These are phyloP conservation scores for Myrmophylax atrothorax DNA, from an alignment of 2,113 vertebrate genomes.

Conservation along the genomic window DNA sequence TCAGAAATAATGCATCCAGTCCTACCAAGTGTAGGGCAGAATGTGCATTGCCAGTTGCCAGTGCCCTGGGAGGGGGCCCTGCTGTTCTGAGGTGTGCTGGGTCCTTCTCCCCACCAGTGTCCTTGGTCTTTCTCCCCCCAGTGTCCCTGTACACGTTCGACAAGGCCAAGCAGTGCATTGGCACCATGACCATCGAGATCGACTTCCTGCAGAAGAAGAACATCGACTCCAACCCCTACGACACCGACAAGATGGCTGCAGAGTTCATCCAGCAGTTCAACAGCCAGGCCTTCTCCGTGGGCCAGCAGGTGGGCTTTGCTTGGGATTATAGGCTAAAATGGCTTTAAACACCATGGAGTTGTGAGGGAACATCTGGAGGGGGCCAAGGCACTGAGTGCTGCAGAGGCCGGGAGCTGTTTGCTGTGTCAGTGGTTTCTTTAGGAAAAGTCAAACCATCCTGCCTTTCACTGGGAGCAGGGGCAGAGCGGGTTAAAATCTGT, in stretches of 20 bases:
- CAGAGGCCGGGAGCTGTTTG: neutral
- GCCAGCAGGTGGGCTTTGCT: conserved; percentile 85
- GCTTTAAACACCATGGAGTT: neutral
- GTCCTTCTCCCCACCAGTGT: conserved; percentile 71
- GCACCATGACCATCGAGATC: conserved; percentile 89
- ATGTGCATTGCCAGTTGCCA: accelerated
- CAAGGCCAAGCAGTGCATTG: conserved; percentile 90
- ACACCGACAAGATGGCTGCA: conserved; percentile 91
- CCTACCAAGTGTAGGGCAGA: neutral
- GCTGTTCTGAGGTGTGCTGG: neutral
- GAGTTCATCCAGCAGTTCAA: conserved; percentile 94
- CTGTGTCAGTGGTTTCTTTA: neutral
- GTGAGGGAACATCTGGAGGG: neutral
- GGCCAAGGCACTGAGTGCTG: neutral
- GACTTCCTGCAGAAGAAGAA: conserved; percentile 97
- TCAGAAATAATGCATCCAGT: neutral
- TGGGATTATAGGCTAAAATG: neutral
- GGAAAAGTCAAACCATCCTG: neutral
- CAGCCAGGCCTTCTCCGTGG: conserved; percentile 87
- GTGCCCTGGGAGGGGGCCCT: too few species aligned
- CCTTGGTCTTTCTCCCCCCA: conserved; percentile 44
- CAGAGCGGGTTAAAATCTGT: neutral
- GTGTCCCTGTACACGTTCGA: conserved; percentile 90
- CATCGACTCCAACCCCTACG: conserved; percentile 89
- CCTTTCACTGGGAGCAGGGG: neutral